phyloP scores from a whole-genome alignment of 2,888 invertebrate species.

The Tipula helvola region DNA sequence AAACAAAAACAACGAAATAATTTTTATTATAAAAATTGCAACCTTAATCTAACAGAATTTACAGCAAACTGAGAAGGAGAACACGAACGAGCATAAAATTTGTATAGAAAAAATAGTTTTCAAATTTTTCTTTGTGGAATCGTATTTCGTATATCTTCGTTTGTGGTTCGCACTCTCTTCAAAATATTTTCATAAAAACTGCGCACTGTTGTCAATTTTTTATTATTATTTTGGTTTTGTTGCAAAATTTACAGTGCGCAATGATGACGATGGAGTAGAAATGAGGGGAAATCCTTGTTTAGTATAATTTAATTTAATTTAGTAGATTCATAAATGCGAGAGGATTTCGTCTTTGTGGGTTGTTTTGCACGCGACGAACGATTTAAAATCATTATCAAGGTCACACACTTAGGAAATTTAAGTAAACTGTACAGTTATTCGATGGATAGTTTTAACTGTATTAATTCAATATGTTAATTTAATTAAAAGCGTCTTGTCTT shows the following conservation, averaged over 20 bases:
- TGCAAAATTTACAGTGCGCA: neutral
- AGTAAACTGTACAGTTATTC: neutral
- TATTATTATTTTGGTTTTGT: neutral
- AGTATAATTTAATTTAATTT: neutral
- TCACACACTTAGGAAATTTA: neutral
- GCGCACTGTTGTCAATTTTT: neutral
- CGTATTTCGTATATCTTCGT: neutral
- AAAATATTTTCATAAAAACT: neutral
- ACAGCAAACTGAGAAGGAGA: neutral
- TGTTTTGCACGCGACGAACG: neutral
- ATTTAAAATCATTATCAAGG: neutral
- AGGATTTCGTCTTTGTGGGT: neutral
- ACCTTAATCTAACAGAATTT: neutral
- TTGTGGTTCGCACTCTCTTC: neutral
- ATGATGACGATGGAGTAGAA: neutral
- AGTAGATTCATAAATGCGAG: neutral
- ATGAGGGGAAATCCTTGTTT: neutral
- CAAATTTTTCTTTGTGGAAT: neutral
- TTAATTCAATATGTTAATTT: neutral
- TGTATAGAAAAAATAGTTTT: neutral
- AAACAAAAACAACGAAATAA: neutral
- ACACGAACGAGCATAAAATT: neutral
- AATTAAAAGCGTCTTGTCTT: neutral
- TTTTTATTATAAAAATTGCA: neutral
- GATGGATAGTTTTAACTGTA: neutral